Conservation (phyloP, 2,888 invertebrate genomes). For the Cephalotes varians region DNA sequence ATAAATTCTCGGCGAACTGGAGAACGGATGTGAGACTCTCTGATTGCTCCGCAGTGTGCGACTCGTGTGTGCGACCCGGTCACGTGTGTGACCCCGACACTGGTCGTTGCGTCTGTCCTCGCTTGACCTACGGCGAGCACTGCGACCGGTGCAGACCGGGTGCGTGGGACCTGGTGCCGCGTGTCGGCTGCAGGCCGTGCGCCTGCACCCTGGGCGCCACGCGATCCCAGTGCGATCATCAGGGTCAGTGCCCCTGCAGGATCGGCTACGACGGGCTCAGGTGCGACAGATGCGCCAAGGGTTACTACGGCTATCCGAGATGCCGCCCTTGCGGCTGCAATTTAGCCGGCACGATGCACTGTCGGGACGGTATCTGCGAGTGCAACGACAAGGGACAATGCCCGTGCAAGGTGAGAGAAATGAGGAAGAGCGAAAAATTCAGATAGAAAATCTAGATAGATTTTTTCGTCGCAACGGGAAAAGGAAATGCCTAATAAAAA, state of each 20-base stretch:
- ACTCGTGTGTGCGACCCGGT: constrained; percentile 92
- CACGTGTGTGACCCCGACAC: constrained; percentile 96
- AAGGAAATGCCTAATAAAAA: not conserved
- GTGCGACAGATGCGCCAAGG: constrained; percentile 94
- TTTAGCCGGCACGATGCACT: constrained; percentile 89
- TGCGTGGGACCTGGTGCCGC: constrained; percentile 92
- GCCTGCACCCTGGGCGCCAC: constrained; percentile 92
- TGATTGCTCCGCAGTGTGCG: constrained; percentile 88
- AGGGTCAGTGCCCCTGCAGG: constrained; percentile 92
- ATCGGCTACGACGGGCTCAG: constrained; percentile 91
- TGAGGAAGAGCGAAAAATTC: not conserved
- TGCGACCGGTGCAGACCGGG: constrained; percentile 94
- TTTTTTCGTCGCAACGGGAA: not conserved
- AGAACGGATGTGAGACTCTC: not conserved
- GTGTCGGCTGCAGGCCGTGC: constrained; percentile 93
- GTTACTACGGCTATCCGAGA: constrained; percentile 95
- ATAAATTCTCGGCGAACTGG: not conserved
- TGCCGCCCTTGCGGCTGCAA: constrained; percentile 95
- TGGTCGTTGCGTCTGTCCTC: constrained; percentile 97
- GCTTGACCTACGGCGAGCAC: constrained; percentile 92
- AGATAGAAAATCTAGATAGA: not conserved
- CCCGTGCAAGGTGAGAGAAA: constrained; percentile 92
- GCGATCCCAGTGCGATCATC: constrained; percentile 89
- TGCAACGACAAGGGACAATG: constrained; percentile 93
- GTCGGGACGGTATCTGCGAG: constrained; percentile 89